phyloP scores from a whole-genome alignment of 2,888 invertebrate species.

The Ecdyonurus torrentis region DNA sequence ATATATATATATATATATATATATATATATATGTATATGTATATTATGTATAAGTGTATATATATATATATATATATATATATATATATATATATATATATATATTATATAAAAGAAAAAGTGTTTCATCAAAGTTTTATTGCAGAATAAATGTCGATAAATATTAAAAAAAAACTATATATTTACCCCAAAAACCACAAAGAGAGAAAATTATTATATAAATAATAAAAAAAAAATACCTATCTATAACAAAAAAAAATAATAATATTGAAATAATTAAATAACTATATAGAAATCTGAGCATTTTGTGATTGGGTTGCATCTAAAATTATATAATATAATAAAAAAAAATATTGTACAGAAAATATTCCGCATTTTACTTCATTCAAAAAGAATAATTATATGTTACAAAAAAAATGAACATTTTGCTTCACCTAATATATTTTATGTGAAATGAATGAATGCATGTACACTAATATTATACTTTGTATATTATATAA shows the following conservation, averaged over 20 bases:
- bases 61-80: not conserved
- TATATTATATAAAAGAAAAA: constrained; percentile 6
- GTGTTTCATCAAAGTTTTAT: constrained; percentile 11
- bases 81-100: not conserved
- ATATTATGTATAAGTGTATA: no score
- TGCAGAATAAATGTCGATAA: constrained; percentile 8
- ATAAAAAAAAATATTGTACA: constrained; percentile 1
- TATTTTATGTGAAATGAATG: constrained; percentile 3
- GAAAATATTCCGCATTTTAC: not conserved
- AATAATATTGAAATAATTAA: constrained; percentile 1
- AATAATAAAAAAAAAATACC: not conserved
- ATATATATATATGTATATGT: no score
- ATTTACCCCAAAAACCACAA: not conserved
- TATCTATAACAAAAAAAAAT: not conserved
- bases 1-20: no score
- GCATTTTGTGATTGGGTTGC: not conserved
- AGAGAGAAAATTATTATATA: not conserved
- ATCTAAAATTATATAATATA: not conserved
- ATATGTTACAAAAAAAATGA: not conserved
- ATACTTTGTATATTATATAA: not conserved
- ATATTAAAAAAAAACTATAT: constrained; percentile 8
- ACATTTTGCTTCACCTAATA: not conserved
- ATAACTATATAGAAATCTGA: not conserved
- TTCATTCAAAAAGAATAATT: not conserved
- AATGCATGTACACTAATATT: constrained; percentile 5